Evolutionary conservation across 1,140 invertebrate species (phyloP).

Genomic region (Heliconius congener): DNA sequence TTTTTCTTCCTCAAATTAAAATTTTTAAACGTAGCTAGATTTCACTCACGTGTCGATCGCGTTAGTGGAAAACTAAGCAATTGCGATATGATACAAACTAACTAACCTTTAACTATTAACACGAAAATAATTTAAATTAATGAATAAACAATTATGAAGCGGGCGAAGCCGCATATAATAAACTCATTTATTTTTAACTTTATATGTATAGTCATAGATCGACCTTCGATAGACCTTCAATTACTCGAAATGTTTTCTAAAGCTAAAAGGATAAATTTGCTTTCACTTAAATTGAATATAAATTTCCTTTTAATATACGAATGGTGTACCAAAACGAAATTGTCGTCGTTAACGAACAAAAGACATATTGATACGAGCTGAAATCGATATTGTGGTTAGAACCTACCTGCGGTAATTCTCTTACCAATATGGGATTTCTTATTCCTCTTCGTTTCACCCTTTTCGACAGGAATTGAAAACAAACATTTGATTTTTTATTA

Average conservation of each 20-base stretch:
- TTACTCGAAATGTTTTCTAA: neutral
- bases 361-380: neutral
- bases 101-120: no score
- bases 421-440: neutral
- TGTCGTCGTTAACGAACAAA: conserved; percentile 6
- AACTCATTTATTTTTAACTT: no score
- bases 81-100: no score
- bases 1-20: no score
- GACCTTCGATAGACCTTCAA: neutral
- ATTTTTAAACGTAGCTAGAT: no score
- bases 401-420: neutral
- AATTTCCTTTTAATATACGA: neutral
- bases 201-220: no score
- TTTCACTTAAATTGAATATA: conserved; percentile 1
- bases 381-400: neutral
- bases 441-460: neutral
- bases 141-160: no score
- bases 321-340: neutral
- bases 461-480: neutral
- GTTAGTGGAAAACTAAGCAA: no score
- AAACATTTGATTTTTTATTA: no score
- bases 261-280: neutral
- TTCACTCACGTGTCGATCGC: no score
- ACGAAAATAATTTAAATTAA: no score
- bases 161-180: no score